These are phyloP conservation scores for Rutpela maculata DNA, from an alignment of 2,888 invertebrate species.

Conservation along the genomic window DNA sequence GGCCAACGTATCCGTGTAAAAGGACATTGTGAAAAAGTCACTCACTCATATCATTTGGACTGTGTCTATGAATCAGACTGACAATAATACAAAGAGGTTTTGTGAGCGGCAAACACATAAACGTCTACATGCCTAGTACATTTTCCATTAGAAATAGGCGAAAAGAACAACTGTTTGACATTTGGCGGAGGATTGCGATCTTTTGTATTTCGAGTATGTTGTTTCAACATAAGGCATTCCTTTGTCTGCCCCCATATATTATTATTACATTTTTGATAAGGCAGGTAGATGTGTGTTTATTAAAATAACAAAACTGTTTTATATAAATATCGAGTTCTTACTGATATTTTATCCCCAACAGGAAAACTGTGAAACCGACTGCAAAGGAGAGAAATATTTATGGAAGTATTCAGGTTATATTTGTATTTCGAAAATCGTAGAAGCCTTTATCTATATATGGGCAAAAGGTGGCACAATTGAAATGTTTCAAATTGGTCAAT, in stretches of 20 bases:
- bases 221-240: constrained; percentile 12
- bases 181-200: constrained; percentile 56
- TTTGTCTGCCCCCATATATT: constrained; percentile 28
- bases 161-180: constrained; percentile 59
- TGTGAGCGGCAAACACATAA: constrained; percentile 40
- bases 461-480: too few species aligned
- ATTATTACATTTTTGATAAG: constrained; percentile 22
- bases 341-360: neutral
- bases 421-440: neutral
- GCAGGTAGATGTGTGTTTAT: neutral
- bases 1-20: constrained; percentile 38
- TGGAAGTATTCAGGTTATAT: neutral
- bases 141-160: constrained; percentile 49
- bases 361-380: neutral
- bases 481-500: too few species aligned
- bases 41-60: constrained; percentile 58
- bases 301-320: constrained; percentile 13
- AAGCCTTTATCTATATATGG: too few species aligned
- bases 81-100: constrained; percentile 51
- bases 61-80: constrained; percentile 56
- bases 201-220: constrained; percentile 52
- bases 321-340: neutral
- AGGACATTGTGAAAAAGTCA: constrained; percentile 55
- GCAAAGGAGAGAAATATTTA: neutral
- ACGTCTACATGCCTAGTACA: constrained; percentile 35